phyloP scores from a whole-genome alignment of 1,140 invertebrate species.

The Meloidogyne hapla region DNA sequence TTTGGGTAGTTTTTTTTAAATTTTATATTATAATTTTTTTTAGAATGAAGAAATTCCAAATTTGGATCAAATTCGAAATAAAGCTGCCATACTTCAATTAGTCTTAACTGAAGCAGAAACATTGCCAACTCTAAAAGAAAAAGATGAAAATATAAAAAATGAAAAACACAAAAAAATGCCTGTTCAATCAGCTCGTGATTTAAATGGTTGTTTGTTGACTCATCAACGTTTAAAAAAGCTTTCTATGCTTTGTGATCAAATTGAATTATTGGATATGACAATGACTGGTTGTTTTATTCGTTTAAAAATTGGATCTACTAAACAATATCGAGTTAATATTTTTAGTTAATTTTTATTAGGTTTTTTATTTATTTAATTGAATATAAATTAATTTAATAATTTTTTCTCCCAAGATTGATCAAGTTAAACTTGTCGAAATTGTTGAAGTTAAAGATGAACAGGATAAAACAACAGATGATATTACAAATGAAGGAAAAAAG shows the following conservation, averaged over 20 bases:
- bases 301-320: conserved; percentile 16
- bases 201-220: conserved; percentile 14
- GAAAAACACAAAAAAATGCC: conserved; percentile 11
- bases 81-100: conserved; percentile 21
- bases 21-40: conserved; percentile 2
- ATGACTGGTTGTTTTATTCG: conserved; percentile 22
- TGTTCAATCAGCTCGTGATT: conserved; percentile 7
- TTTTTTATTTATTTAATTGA: too few relatives aligned
- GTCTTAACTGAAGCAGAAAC: conserved; percentile 13
- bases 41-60: conserved; percentile 24
- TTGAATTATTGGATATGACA: conserved; percentile 1
- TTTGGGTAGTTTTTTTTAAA: not conserved
- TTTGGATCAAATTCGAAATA: conserved; percentile 8
- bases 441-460: too few relatives aligned
- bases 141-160: not conserved
- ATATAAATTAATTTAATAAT: not conserved
- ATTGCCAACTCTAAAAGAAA: conserved; percentile 8
- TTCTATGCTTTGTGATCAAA: not conserved
- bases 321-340: conserved; percentile 10
- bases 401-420: conserved; percentile 7
- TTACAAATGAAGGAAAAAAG: not conserved
- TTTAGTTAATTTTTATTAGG: too few relatives aligned
- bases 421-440: conserved; percentile 8
- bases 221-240: conserved; percentile 17
- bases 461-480: too few relatives aligned